Evolutionary conservation across 2,888 invertebrate species (phyloP).

Genomic region (Bibio marci): DNA sequence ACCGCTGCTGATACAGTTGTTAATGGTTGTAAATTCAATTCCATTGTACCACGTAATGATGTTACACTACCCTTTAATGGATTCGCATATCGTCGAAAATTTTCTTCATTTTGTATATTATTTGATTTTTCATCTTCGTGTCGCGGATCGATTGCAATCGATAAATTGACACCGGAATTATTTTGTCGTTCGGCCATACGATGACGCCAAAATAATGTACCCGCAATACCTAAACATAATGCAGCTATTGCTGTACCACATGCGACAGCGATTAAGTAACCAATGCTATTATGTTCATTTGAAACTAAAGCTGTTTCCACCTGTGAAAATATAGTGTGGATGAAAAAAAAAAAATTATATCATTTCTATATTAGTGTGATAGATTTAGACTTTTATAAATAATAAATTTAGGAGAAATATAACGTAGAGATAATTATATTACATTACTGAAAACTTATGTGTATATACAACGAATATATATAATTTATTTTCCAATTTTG

Average conservation of each 20-base stretch:
- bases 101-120: slow-evolving; percentile 82
- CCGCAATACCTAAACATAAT: slow-evolving; percentile 30
- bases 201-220: slow-evolving; percentile 38
- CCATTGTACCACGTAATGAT: slow-evolving; percentile 37
- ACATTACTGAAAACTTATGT: not conserved
- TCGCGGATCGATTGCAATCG: slow-evolving; percentile 40
- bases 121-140: slow-evolving; percentile 80
- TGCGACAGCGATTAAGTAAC: slow-evolving; percentile 28
- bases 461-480: no score
- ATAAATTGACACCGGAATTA: slow-evolving; percentile 35
- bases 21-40: slow-evolving; percentile 24
- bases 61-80: slow-evolving; percentile 46
- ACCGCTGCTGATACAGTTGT: slow-evolving; percentile 21
- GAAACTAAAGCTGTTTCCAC: slow-evolving; percentile 47
- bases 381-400: not conserved
- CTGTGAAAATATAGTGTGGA: not conserved
- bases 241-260: slow-evolving; percentile 29
- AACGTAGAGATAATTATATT: no score
- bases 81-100: slow-evolving; percentile 65
- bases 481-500: no score
- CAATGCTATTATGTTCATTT: slow-evolving; percentile 21
- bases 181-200: slow-evolving; percentile 28
- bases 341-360: not conserved
- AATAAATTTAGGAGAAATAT: no score
- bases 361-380: not conserved